Evolutionary conservation across 2,113 vertebrate genomes (phyloP).

Genomic region (Acrocephalus arundinaceus): DNA sequence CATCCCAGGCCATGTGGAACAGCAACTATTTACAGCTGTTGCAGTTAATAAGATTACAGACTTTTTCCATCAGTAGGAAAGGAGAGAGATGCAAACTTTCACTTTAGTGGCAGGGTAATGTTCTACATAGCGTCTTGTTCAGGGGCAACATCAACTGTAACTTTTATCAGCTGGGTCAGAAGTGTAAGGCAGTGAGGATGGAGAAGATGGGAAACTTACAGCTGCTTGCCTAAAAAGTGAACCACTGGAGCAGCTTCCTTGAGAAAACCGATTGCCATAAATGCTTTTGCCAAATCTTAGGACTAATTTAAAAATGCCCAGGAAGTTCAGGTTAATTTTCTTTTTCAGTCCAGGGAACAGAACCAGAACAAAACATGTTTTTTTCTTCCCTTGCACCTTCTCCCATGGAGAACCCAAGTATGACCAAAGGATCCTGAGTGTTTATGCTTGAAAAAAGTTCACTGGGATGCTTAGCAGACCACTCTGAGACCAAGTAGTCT

Average conservation of each 20-base stretch:
- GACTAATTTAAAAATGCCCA: neutral
- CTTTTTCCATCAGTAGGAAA: slow-evolving; percentile 40
- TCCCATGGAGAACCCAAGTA: neutral
- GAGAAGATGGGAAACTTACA: neutral
- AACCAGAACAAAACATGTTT: neutral
- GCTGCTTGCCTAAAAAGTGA: neutral
- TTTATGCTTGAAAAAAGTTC: neutral
- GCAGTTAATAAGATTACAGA: slow-evolving; percentile 58
- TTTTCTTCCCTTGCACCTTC: neutral
- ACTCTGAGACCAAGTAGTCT: neutral
- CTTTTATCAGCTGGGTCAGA: neutral
- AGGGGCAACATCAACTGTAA: neutral
- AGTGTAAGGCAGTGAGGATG: neutral
- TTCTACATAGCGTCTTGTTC: neutral
- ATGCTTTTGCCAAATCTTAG: neutral
- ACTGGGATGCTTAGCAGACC: neutral
- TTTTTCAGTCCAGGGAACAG: neutral
- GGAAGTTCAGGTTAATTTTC: neutral
- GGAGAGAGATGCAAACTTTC: slow-evolving; percentile 49
- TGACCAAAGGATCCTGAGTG: neutral
- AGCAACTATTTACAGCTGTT: slow-evolving; percentile 62
- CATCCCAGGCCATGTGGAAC: neutral
- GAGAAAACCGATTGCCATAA: neutral
- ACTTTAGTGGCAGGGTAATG: neutral
- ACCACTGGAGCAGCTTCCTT: neutral